A percentile compares a stretch with the other conserved stretches of the same genome.
Evolutionary conservation across 2,888 invertebrate species (phyloP).

Genomic region (Rosalia funebris): DNA sequence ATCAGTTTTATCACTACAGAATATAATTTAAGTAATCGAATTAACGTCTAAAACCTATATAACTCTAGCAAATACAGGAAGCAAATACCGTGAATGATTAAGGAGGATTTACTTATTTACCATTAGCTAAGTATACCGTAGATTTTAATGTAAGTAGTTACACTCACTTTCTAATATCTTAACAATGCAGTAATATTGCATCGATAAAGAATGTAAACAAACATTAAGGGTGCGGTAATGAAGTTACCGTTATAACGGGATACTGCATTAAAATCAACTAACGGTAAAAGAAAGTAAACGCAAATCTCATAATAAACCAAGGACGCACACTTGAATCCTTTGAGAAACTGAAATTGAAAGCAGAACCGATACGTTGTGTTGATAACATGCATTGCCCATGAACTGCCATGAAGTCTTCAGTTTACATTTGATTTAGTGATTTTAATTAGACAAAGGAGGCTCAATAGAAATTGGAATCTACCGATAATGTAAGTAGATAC

Average conservation of each 20-base stretch:
- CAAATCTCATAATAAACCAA: conserved; percentile 1
- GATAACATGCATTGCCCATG: neutral
- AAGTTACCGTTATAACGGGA: conserved; percentile 7
- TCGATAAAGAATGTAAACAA: conserved; percentile 5
- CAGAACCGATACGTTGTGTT: neutral
- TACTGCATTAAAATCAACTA: neutral
- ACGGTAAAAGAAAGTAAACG: conserved; percentile 10
- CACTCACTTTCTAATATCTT: neutral
- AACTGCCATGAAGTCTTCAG: neutral
- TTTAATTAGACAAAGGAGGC: too few species aligned
- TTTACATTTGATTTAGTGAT: too few species aligned
- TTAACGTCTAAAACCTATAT: too few species aligned
- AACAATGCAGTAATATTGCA: neutral
- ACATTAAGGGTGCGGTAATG: conserved; percentile 2
- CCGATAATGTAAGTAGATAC: too few species aligned
- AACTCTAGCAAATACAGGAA: too few species aligned
- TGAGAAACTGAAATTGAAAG: neutral
- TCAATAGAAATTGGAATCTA: too few species aligned
- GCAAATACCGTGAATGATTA: too few species aligned
- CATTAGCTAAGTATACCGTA: too few species aligned
- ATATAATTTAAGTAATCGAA: too few species aligned
- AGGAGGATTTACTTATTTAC: too few species aligned
- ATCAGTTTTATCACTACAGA: too few species aligned
- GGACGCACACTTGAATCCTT: conserved; percentile 2
- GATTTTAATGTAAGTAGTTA: too few species aligned